These are phyloP conservation scores for Palloptera scutellata DNA, from an alignment of 2,888 invertebrate genomes.

Conservation along the genomic window DNA sequence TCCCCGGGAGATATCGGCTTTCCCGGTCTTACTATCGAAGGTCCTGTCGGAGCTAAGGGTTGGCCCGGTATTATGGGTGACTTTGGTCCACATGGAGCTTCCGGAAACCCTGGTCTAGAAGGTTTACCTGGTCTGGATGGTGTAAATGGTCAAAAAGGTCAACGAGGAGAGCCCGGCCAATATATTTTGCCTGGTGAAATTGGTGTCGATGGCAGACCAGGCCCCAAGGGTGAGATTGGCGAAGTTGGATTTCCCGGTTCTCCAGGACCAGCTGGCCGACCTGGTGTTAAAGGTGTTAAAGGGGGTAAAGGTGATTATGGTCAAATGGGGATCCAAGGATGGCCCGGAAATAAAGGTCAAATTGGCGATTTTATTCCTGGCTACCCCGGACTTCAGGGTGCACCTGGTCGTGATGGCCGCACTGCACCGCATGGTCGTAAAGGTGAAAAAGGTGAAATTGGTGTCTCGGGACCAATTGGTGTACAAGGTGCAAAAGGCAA, in stretches of 20 bases:
- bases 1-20: slow-evolving; percentile 66
- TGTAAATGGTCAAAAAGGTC: slow-evolving; percentile 62
- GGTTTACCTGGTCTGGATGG: slow-evolving; percentile 64
- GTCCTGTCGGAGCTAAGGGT: slow-evolving; percentile 73
- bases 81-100: slow-evolving; percentile 70
- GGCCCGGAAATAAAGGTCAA: slow-evolving; percentile 67
- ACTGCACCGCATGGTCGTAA: slow-evolving; percentile 58
- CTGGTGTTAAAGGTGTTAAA: slow-evolving; percentile 68
- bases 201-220: slow-evolving; percentile 62
- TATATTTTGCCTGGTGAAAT: slow-evolving; percentile 61
- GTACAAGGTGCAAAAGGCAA: slow-evolving; percentile 64
- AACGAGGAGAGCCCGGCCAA: slow-evolving; percentile 62
- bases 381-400: slow-evolving; percentile 52
- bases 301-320: slow-evolving; percentile 69
- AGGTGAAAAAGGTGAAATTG: slow-evolving; percentile 65
- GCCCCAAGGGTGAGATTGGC: slow-evolving; percentile 64
- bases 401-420: slow-evolving; percentile 63
- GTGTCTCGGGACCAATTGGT: slow-evolving; percentile 55
- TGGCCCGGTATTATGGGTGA: slow-evolving; percentile 73
- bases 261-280: slow-evolving; percentile 64
- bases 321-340: slow-evolving; percentile 68
- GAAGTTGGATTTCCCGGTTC: slow-evolving; percentile 67
- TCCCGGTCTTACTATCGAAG: slow-evolving; percentile 65
- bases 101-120: slow-evolving; percentile 67
- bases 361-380: slow-evolving; percentile 64